Evolutionary conservation across 2,113 vertebrate species (phyloP), one percentile per base, ranked within the genome.

Genomic region (Lepisosteus osseus): DNA sequence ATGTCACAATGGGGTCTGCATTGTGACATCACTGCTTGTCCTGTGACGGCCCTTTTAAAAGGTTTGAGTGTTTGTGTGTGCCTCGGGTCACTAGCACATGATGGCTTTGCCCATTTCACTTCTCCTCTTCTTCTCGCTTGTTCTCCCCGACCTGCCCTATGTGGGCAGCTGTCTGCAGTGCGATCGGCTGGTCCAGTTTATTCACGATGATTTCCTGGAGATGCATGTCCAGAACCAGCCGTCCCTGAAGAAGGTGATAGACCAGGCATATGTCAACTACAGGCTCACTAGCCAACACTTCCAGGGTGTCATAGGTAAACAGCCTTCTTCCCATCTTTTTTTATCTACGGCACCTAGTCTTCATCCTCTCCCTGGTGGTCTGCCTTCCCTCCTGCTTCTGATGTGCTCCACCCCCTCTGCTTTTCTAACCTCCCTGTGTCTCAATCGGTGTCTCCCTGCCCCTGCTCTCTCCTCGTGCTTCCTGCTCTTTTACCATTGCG

Each of bases 151-250:
- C 7, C 44, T 83, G 8, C 57, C 67, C 67, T 44, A 64, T 5
- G 73, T 72, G 6, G 61, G 45, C 43, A 42, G 82, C 63, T 92
- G 91, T 70, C 79, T 93, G 69, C 89, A 90, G 74, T 92, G 91
- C 74, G 86, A 89, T 75, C 65, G 54, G 15, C 70, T 40, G 40
- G 67, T 89, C 68, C 68, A 42, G 3, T 12, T 68, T 29, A 72
- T 87, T 3, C 84, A 86, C 3, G 84, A 89, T 2, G 78, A 88
- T 57, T 83, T 84, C 42, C 7, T 85, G 11, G 43, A 81, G 54
- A 71, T 79, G 1, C 73, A 70, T 29, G 1, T 73, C 11, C 17
- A 3, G 0, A 67, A 82, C 11, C 86, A 88, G 80, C 79, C 84
- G 0, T 70, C 83, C 0, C 51, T 88, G 12, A 65, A 78, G 72